Conservation (phyloP, 2,888 invertebrate species). For the Tenthredo mesomela region DNA sequence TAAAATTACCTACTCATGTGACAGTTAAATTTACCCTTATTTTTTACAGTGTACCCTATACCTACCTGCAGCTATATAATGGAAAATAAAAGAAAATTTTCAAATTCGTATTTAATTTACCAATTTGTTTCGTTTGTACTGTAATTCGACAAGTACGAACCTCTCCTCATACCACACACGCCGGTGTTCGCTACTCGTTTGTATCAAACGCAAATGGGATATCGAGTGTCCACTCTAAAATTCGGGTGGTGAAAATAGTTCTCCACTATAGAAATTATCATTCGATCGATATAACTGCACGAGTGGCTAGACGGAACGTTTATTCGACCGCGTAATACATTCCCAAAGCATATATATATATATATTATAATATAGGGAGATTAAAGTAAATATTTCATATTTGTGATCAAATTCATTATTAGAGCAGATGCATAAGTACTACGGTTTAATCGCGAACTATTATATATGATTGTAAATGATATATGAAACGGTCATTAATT, state of each 20-base stretch:
- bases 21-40: too few relatives aligned
- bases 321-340: slow-evolving; percentile 35
- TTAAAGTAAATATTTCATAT: slow-evolving; percentile 7
- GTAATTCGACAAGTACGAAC: slow-evolving; percentile 32
- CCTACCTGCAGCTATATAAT: not conserved
- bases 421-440: not conserved
- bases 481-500: slow-evolving; percentile 19
- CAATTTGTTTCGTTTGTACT: slow-evolving; percentile 25
- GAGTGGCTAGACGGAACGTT: slow-evolving; percentile 30
- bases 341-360: slow-evolving; percentile 15
- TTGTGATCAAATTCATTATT: not conserved
- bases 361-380: not conserved
- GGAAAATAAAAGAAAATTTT: not conserved
- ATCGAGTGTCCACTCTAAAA: slow-evolving; percentile 44
- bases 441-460: not conserved
- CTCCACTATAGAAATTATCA: not conserved
- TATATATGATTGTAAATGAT: not conserved
- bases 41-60: too few relatives aligned
- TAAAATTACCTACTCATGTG: too few relatives aligned
- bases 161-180: slow-evolving; percentile 14
- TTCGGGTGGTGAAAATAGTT: slow-evolving; percentile 21
- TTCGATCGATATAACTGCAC: slow-evolving; percentile 18
- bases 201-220: slow-evolving; percentile 34
- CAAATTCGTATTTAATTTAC: not conserved
- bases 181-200: slow-evolving; percentile 7